Percentiles rank a stretch among this genome's conserved stretches.
phyloP scores from a whole-genome alignment of 1,140 invertebrate species.

The Drosophila ogumai region DNA sequence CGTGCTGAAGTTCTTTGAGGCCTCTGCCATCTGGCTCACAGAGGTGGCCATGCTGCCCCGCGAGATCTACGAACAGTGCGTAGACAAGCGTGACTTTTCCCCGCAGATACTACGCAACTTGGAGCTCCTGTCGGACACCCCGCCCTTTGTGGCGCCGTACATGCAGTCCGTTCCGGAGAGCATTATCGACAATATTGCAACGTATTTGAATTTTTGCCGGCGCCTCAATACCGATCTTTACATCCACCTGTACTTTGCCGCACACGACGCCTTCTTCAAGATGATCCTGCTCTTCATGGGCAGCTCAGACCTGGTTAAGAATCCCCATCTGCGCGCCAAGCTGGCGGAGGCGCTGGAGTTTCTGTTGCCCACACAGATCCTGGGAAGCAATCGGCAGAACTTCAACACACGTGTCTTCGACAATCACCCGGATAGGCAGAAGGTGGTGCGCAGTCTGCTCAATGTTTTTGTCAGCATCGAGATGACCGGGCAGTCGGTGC shows the following conservation, averaged over 20 bases:
- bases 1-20: constrained; percentile 90
- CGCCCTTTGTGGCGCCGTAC: constrained; percentile 67
- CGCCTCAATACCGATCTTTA: constrained; percentile 87
- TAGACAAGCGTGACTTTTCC: constrained; percentile 69
- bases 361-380: constrained; percentile 89
- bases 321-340: constrained; percentile 96
- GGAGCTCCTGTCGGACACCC: constrained; percentile 63
- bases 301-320: constrained; percentile 91
- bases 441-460: constrained; percentile 91
- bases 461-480: constrained; percentile 98
- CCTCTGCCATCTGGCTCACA: constrained; percentile 93
- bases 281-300: constrained; percentile 91
- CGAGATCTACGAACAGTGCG: constrained; percentile 48
- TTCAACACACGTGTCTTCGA: constrained; percentile 91
- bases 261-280: constrained; percentile 89
- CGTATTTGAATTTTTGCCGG: constrained; percentile 91
- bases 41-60: constrained; percentile 88
- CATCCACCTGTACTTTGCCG: constrained; percentile 85
- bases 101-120: constrained; percentile 62
- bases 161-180: constrained; percentile 93
- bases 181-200: constrained; percentile 94
- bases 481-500: constrained; percentile 97
- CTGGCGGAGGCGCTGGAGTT: constrained; percentile 95
- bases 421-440: constrained; percentile 89
- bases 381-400: constrained; percentile 87